phyloP scores from a whole-genome alignment of 2,888 invertebrate genomes.

The Tenodera sinensis region DNA sequence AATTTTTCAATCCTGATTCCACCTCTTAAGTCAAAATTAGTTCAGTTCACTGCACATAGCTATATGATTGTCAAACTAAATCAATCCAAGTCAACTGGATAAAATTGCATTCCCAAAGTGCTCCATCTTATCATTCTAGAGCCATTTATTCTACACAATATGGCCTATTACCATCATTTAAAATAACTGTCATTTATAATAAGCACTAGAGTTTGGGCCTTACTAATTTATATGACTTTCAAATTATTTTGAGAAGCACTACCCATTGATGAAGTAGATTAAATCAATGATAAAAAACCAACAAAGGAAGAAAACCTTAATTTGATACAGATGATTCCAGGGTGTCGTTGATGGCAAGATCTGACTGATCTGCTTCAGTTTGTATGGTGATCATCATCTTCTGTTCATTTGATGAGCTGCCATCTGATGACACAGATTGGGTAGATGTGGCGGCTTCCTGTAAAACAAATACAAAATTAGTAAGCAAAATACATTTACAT shows the following conservation, averaged over 20 bases:
- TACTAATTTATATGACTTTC: neutral
- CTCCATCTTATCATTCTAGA: too few species aligned
- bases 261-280: neutral
- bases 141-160: too few species aligned
- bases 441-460: slow-evolving; percentile 72
- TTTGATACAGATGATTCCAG: slow-evolving; percentile 30
- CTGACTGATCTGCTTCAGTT: slow-evolving; percentile 57
- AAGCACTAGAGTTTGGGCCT: too few species aligned
- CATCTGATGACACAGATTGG: slow-evolving; percentile 64
- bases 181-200: too few species aligned
- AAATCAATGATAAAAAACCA: neutral
- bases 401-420: slow-evolving; percentile 67
- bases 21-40: too few species aligned
- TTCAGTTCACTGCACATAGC: too few species aligned
- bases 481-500: too few species aligned
- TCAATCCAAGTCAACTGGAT: too few species aligned
- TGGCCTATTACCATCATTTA: too few species aligned
- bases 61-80: too few species aligned
- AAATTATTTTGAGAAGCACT: neutral
- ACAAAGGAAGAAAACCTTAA: neutral
- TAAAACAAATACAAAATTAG: slow-evolving; percentile 33
- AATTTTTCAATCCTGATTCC: too few species aligned
- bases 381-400: slow-evolving; percentile 74
- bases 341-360: slow-evolving; percentile 39
- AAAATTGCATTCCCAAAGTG: too few species aligned